Evolutionary conservation across 2,888 invertebrate species (phyloP).

Genomic region (Helobdella robusta): DNA sequence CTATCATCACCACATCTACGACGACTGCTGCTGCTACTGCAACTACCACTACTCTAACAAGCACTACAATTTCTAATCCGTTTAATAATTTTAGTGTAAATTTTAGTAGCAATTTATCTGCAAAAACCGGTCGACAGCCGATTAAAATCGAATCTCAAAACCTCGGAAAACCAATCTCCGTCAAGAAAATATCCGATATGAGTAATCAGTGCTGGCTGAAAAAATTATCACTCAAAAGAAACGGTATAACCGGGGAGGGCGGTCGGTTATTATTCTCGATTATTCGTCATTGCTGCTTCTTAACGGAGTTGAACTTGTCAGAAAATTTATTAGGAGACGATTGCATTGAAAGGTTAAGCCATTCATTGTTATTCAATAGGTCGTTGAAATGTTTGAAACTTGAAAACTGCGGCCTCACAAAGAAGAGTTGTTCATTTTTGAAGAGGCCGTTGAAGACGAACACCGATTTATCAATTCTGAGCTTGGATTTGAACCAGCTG

Average conservation of each 20-base stretch:
- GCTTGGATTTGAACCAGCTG: constrained; percentile 18
- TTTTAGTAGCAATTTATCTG: too few species aligned
- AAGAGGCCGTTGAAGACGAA: constrained; percentile 11
- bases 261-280: neutral
- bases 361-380: constrained; percentile 14
- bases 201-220: constrained; percentile 1
- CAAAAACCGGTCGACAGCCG: too few species aligned
- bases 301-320: constrained; percentile 15
- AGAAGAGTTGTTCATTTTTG: neutral
- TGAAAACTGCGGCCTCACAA: constrained; percentile 15
- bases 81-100: too few species aligned
- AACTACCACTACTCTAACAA: too few species aligned
- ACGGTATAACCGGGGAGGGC: neutral
- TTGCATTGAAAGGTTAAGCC: neutral
- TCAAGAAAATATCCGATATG: too few species aligned
- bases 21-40: too few species aligned
- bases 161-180: too few species aligned
- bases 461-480: constrained; percentile 8
- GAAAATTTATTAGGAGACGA: neutral
- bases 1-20: too few species aligned
- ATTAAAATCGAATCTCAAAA: too few species aligned
- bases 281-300: neutral
- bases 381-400: constrained; percentile 2
- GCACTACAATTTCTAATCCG: too few species aligned
- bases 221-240: constrained; percentile 12